Evolutionary conservation across 2,113 vertebrate species (phyloP), one percentile per base, ranked within the genome.

Genomic region (Anthoscopus minutus): DNA sequence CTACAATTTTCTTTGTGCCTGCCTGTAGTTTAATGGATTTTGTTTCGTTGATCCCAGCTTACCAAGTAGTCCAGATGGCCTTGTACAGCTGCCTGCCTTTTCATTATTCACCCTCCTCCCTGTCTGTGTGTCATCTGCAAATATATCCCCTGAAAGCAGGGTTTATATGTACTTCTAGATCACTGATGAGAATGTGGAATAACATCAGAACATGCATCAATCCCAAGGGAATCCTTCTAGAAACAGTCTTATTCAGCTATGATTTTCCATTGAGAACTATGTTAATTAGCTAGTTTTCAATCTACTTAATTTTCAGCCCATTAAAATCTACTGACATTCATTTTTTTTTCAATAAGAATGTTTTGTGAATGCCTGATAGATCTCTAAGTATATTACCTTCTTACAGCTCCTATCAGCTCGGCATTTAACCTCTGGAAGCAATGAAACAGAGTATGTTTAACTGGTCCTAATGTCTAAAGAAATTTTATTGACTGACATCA

Each of bases 31-130:
- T 81, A 81, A 60, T 4, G 21, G 60, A 74, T 95, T 84, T 78
- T 64, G 10, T 84, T 91, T 89, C 2, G 0, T 70, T 93, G 73
- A 92, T 89, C 65, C 77, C 73, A 87, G 56, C 6, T 91, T 81
- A 92, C 69, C 28, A 51, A 64, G 51, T 9, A 67, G 69, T 74
- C 86, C 94, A 93, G 88, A 93, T 96, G 92, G 83, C 47, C 40
- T 31, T 56, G 51, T 57, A 45, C 91, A 91, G 91, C 81, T 92
- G 92, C 91, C 72, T 94, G 88, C 65, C 72, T 95, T 77, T 88
- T 83, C 57, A 45, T 93, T 89, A 79, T 92, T 89, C 87, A 87
- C 65, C 28, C 28, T 84, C 23, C 37, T 93, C 23, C 40, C 11
- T 60, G 22, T 74, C 42, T n/a, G 57, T 88, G 73, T 94, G 79